These are phyloP conservation scores for Sipunculus nudus DNA, from an alignment of 2,888 invertebrate genomes.

Conservation along the genomic window DNA sequence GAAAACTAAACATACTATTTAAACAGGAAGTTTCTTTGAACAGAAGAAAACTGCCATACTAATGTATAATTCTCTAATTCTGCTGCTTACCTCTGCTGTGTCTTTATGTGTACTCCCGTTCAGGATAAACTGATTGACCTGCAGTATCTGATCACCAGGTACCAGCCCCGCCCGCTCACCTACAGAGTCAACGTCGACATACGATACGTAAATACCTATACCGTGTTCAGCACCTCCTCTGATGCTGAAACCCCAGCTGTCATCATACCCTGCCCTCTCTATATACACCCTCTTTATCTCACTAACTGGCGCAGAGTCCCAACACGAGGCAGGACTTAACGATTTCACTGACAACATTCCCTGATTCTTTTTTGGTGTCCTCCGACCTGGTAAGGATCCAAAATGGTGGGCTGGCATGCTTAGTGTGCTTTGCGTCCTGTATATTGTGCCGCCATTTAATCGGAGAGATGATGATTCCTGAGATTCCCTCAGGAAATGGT, in stretches of 20 bases:
- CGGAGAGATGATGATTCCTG: not conserved
- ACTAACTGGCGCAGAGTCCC: constrained; percentile 26
- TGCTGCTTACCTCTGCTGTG: constrained; percentile 56
- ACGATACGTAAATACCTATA: constrained; percentile 93
- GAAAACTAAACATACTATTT: too few species aligned
- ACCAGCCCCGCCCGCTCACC: constrained; percentile 83
- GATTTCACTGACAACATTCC: too few species aligned
- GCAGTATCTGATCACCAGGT: constrained; percentile 88
- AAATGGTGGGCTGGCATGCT: too few species aligned
- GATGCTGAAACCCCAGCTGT: constrained; percentile 94
- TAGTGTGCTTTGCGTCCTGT: too few species aligned
- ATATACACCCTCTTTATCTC: constrained; percentile 32
- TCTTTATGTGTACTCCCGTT: constrained; percentile 55
- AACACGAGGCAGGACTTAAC: too few species aligned
- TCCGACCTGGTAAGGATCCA: too few species aligned
- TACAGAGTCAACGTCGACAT: constrained; percentile 91
- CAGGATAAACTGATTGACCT: constrained; percentile 92
- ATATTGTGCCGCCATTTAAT: not conserved
- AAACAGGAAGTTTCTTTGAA: too few species aligned
- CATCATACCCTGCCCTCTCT: constrained; percentile 61
- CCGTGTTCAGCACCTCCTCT: constrained; percentile 93
- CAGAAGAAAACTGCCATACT: not conserved
- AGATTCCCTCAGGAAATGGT: constrained; percentile 26
- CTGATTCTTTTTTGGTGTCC: too few species aligned
- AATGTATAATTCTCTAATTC: too few species aligned